phyloP scores from a whole-genome alignment of 1,140 invertebrate genomes.

The Battus philenor region DNA sequence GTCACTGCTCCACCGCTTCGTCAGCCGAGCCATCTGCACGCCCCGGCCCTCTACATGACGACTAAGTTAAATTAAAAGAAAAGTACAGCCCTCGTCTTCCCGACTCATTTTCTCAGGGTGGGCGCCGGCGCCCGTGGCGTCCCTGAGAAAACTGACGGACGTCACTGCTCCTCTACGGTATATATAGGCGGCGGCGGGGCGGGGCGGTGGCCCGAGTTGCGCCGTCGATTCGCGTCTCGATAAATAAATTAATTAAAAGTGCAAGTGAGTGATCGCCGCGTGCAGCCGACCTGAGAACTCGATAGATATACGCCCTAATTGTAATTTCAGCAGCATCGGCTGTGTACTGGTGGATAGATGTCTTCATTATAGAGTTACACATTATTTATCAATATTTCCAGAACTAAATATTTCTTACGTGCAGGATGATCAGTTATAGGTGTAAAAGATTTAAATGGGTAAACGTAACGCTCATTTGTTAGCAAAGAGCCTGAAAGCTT shows the following conservation, averaged over 20 bases:
- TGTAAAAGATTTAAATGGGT: no score
- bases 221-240: constrained; percentile 71
- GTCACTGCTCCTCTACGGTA: constrained; percentile 47
- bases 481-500: no score
- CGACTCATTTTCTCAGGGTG: constrained; percentile 46
- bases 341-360: constrained; percentile 33
- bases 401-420: no score
- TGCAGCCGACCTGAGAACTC: constrained; percentile 58
- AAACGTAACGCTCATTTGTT: no score
- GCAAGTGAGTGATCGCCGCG: constrained; percentile 72
- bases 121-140: constrained; percentile 49
- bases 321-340: constrained; percentile 48
- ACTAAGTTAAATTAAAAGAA: constrained; percentile 40
- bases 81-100: constrained; percentile 56
- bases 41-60: constrained; percentile 38
- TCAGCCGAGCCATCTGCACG: constrained; percentile 38
- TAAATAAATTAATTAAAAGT: constrained; percentile 77
- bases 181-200: constrained; percentile 62
- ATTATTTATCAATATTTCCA: no score
- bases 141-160: constrained; percentile 70
- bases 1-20: constrained; percentile 38
- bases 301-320: constrained; percentile 62
- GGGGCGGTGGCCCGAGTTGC: constrained; percentile 67
- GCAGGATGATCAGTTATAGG: no score
- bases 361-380: no score